A percentile compares a stretch with the other conserved stretches of the same genome.
Conservation (phyloP, 2,113 vertebrate species). For the Thryonomys swinderianus region DNA sequence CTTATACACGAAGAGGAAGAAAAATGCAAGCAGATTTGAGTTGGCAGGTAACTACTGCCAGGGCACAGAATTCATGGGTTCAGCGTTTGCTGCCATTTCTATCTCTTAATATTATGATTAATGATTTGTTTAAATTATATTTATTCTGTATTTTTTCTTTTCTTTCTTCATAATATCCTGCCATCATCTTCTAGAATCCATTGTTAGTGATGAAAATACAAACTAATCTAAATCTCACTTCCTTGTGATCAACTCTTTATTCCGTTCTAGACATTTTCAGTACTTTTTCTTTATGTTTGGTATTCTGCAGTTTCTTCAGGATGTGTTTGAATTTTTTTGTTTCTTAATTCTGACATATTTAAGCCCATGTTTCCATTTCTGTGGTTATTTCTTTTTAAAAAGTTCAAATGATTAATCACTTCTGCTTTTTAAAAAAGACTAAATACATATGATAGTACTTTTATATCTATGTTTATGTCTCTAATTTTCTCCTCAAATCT, state of each 20-base stretch:
- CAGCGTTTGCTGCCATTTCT: not conserved
- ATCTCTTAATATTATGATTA: not conserved
- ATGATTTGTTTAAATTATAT: not conserved
- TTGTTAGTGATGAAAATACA: not conserved
- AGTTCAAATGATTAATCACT: slow-evolving; percentile 18
- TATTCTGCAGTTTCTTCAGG: not conserved
- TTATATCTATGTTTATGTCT: not conserved
- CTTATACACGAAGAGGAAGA: not conserved
- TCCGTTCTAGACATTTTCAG: not conserved
- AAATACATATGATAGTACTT: not conserved
- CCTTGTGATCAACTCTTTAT: not conserved
- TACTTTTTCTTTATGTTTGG: not conserved
- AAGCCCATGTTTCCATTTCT: not conserved
- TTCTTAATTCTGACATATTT: not conserved
- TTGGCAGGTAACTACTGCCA: not conserved
- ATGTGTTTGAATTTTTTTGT: not conserved
- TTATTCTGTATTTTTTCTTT: not conserved
- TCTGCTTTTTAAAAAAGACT: not conserved
- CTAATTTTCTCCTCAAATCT: not conserved
- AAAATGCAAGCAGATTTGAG: not conserved
- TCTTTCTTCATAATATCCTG: slow-evolving; percentile 14
- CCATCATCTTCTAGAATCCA: not conserved
- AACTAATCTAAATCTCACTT: not conserved
- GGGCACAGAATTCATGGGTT: not conserved
- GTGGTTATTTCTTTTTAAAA: not conserved